Conservation (phyloP, 2,113 vertebrate species). For the Neogale vison region DNA sequence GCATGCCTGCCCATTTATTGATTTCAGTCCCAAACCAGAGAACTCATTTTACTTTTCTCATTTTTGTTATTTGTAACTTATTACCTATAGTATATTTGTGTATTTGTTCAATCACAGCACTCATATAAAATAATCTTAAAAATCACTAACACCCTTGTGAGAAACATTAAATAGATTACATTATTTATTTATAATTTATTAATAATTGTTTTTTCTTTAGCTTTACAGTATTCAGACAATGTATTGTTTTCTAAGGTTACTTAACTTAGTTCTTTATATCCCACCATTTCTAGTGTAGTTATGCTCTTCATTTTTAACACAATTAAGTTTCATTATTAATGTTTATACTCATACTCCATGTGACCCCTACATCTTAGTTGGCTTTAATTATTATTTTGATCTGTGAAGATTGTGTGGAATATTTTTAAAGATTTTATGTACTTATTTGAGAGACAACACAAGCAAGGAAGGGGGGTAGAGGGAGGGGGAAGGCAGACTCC, state of each 20-base stretch:
- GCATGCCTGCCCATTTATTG: rapidly evolving
- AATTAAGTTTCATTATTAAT: background rate
- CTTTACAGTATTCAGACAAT: background rate
- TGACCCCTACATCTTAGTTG: background rate
- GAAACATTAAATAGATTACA: background rate
- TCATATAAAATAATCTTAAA: background rate
- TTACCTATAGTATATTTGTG: background rate
- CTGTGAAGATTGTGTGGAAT: background rate
- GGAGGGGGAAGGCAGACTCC: no score
- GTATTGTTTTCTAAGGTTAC: background rate
- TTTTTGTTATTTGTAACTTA: background rate
- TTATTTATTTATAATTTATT: background rate
- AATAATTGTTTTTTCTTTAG: background rate
- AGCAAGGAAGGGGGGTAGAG: no score
- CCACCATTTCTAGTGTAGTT: background rate
- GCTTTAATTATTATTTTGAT: background rate
- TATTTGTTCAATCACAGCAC: background rate
- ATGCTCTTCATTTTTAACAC: background rate
- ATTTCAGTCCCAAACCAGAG: background rate
- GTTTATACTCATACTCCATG: background rate
- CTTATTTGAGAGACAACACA: no score
- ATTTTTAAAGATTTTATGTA: background rate
- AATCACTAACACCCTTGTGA: background rate
- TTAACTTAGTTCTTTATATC: background rate
- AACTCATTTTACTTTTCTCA: background rate